These are phyloP conservation scores for Drosophila picticornis DNA, from an alignment of 2,888 invertebrate genomes.

Conservation along the genomic window DNA sequence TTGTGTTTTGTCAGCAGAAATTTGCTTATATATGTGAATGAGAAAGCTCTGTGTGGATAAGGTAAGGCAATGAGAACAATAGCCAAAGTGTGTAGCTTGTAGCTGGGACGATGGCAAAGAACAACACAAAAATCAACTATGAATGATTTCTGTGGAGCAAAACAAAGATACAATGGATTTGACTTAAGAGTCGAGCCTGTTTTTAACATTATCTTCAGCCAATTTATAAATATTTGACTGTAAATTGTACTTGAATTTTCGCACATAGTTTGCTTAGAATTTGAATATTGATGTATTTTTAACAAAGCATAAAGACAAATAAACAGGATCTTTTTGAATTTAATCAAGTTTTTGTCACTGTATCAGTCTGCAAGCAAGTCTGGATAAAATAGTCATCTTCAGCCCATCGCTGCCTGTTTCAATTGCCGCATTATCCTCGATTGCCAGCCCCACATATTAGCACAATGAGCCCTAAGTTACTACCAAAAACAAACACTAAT, in stretches of 20 bases:
- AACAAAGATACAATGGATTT: slow-evolving; percentile 8
- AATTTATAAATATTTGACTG: not conserved
- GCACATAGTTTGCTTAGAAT: not conserved
- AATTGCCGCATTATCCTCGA: slow-evolving; percentile 50
- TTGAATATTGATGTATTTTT: not conserved
- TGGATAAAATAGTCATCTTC: slow-evolving; percentile 5
- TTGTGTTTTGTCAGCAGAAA: slow-evolving; percentile 78
- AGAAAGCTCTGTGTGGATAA: slow-evolving; percentile 38
- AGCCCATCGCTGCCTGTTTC: slow-evolving; percentile 36
- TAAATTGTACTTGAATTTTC: not conserved
- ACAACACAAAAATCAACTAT: slow-evolving; percentile 17
- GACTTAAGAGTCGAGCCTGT: not conserved
- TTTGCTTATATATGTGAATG: slow-evolving; percentile 63
- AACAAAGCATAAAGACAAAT: not conserved
- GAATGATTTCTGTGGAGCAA: slow-evolving; percentile 1
- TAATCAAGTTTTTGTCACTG: not conserved
- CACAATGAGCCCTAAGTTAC: slow-evolving; percentile 38
- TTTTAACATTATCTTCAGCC: not conserved
- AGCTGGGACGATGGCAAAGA: slow-evolving; percentile 3
- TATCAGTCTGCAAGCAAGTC: not conserved
- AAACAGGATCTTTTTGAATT: not conserved
- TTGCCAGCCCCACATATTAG: slow-evolving; percentile 42
- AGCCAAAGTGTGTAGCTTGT: slow-evolving; percentile 27
- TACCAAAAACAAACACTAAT: not conserved
- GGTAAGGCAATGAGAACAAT: slow-evolving; percentile 54